phyloP scores from a whole-genome alignment of 2,888 invertebrate genomes.

The Rutpela maculata region DNA sequence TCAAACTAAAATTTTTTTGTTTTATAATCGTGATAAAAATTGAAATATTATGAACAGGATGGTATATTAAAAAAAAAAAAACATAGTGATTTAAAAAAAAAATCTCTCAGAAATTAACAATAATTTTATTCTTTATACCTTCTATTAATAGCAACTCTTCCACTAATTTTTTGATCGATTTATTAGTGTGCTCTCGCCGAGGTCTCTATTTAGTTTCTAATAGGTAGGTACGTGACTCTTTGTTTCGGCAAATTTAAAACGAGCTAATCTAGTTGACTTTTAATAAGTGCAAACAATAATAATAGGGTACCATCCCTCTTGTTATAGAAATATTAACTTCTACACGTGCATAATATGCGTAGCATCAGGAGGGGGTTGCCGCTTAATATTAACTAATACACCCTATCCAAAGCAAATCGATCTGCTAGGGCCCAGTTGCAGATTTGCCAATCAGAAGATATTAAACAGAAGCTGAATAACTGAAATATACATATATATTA shows the following conservation, averaged over 20 bases:
- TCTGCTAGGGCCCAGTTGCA: slow-evolving; percentile 18
- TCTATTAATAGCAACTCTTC: too few species aligned
- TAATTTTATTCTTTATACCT: too few species aligned
- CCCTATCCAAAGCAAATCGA: slow-evolving; percentile 53
- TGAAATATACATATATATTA: not conserved
- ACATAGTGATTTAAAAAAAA: too few species aligned
- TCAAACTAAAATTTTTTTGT: too few species aligned
- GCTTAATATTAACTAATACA: slow-evolving; percentile 49
- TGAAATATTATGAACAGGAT: too few species aligned
- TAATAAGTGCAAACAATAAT: slow-evolving; percentile 24
- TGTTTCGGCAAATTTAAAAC: not conserved
- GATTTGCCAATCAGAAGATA: not conserved
- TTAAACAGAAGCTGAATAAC: not conserved
- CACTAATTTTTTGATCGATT: too few species aligned
- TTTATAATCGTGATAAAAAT: too few species aligned
- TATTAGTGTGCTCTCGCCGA: too few species aligned
- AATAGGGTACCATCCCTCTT: slow-evolving; percentile 50
- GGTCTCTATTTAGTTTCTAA: too few species aligned
- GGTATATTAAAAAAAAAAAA: too few species aligned
- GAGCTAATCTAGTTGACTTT: slow-evolving; percentile 23
- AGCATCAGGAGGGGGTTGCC: slow-evolving; percentile 45
- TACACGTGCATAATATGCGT: slow-evolving; percentile 58
- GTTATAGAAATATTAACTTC: slow-evolving; percentile 58
- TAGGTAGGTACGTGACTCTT: too few species aligned
- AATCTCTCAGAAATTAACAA: too few species aligned